Evolutionary conservation across 2,113 vertebrate species (phyloP), one percentile per base, ranked within the genome.

Genomic region (Helogale parvula): DNA sequence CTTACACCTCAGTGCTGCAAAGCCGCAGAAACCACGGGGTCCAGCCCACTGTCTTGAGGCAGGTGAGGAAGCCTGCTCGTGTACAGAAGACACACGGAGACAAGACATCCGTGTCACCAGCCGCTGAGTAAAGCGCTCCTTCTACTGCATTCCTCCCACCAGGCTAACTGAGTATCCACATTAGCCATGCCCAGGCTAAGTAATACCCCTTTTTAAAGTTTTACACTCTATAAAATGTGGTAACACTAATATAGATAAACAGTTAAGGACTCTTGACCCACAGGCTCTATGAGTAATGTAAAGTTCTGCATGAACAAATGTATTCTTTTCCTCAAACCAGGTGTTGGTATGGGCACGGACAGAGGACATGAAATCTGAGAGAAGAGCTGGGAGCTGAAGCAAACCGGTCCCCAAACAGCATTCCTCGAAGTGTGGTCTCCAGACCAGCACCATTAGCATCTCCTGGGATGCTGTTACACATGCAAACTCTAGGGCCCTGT

Each of bases 141-240:
- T 57, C 33, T 50, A 35, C 19, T 38, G 9, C 9, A 11, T 79
- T 76, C 80, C 35, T 76, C 57, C n/a, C 19, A 17, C 29, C 21
- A 93, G 45, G 13, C 23, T 65, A 82, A 63, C 76, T 41, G 97
- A 90, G 89, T 80, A 31, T 29, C 66, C 79, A 93, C 33, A 6
- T 77, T 77, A 77, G 27, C 74, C 27, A 47, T 17, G 45, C 27
- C 25, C 13, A 77, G 45, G 13, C 27, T 57, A 82, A 54, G 69
- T n/a, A 97, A 94, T 69, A 31, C 25, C 38, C 5, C 1, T 45
- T 94, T 93, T 65, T 17, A 79, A 93, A 90, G 57, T 94, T 90
- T 66, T 60, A 15, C 38, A 85, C 93, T 82, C 60, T 93, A 4
- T 38, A 87, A 74, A 81, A 90, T 94, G 52, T 76, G 66, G 13